Evolutionary conservation across 2,888 invertebrate species (phyloP).

Genomic region (Parnassius mnemosyne): DNA sequence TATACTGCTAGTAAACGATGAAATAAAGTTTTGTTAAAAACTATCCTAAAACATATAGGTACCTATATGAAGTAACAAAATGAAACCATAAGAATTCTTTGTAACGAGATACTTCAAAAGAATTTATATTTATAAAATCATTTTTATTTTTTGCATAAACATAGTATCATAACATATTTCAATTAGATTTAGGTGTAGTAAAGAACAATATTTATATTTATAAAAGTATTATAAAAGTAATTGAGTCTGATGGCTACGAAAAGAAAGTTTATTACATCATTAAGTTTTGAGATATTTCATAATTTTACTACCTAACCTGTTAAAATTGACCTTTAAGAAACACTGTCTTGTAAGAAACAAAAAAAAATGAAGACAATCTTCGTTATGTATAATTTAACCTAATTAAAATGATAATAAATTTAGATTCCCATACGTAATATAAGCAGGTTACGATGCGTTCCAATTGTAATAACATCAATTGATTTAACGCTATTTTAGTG

Average conservation of each 20-base stretch:
- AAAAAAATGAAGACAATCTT: too few species aligned
- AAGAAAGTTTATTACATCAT: too few species aligned
- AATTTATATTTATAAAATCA: background rate
- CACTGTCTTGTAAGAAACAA: too few species aligned
- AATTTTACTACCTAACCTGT: too few species aligned
- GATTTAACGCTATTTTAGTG: constrained; percentile 78
- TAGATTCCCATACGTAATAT: constrained; percentile 52
- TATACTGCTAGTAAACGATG: background rate
- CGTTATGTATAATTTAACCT: constrained; percentile 14
- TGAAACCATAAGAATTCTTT: constrained; percentile 47
- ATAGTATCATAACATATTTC: too few species aligned
- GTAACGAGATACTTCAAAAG: constrained; percentile 36
- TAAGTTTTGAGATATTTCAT: too few species aligned
- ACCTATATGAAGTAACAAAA: constrained; percentile 36
- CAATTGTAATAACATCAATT: constrained; percentile 80
- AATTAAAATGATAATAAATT: constrained; percentile 32
- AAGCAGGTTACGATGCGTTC: constrained; percentile 64
- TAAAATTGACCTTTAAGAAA: too few species aligned
- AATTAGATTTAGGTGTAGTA: too few species aligned
- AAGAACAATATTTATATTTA: too few species aligned
- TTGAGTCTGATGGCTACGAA: too few species aligned
- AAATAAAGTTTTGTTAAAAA: background rate
- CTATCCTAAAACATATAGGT: constrained; percentile 42
- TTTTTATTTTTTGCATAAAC: background rate
- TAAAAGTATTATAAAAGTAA: too few species aligned